Base-by-base conservation (phyloP, 2,113 vertebrate genomes). In the Nestor notabilis region DNA sequence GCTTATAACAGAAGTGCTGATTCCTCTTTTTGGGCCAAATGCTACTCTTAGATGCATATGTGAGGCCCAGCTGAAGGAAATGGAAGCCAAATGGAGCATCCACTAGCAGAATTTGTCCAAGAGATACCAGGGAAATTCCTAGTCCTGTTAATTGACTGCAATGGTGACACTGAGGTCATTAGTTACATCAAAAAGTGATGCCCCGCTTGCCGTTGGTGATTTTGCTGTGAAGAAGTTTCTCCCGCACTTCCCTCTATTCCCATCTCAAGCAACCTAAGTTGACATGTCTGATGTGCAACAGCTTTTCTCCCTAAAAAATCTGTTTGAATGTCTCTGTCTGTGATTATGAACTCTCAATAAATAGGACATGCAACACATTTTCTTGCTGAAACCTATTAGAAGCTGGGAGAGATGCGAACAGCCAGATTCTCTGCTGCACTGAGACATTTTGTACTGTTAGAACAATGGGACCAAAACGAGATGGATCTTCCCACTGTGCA, bases 381-480 rank as follows among this genome's bases (percentile, higher is more conserved):
- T 87, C 74, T 85, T 83, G 27, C 56, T 92, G 92, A 91, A 95
- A 82, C 10, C 28, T 61, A 71, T 91, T 92, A 89, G 83, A 79
- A 88, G 63, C 53, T 86, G 69, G 11, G 69, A 89, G 65, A 85
- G 70, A 85, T 46, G 77, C 2, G 2, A 84, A 94, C 21, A 94
- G 63, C n/a, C 77, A 97, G 86, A 97, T 81, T 95, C 86, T 90
- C 72, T 76, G 77, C 80, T 84, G 77, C 74, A 87, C 53, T 85
- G 93, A 93, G 78, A 85, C 52, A 87, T 85, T 96, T 88, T 77
- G 84, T 91, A 27, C 81, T 69, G 52, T 37, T 86, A 95, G 81
- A 95, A 97, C 96, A 97, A 95, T 94, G 46, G 89, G 70, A 82
- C 80, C 63, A 91, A 81, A 94, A 76, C 2, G 41, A 91, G 83